Evolutionary conservation across 2,113 vertebrate species (phyloP), one percentile per base, ranked within the genome.

Genomic region (Procapra przewalskii): DNA sequence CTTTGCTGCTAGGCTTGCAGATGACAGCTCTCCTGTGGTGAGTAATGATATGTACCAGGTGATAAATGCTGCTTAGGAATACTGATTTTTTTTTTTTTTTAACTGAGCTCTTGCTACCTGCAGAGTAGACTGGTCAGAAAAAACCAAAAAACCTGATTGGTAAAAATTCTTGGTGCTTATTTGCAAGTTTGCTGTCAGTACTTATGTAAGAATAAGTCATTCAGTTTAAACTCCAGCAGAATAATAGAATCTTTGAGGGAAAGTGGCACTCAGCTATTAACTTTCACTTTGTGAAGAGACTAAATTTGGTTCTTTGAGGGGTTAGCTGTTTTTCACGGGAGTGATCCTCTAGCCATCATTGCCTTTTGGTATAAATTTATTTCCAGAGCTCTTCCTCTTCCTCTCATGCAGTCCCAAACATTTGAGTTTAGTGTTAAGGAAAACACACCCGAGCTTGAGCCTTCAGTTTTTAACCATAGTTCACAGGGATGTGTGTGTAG

Each of bases 1-100:
- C 40, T 95, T 94, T 92, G 36, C 75, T 97, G 57, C 40, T 89
- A 71, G 94, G 67, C 88, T 98, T 97, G 43, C 90, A 93, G 83
- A 21, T 75, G 77, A 77, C 45, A 90, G 43, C 21, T 93, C 27
- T 91, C 33, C 45, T 62, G 25, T 62, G 14, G 43, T 79, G 60
- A 96, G 50, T 55, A 94, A 57, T 86, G 60, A 89, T 55, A 95
- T 57, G 43, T 59, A 36, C 62, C 62, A 96, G 71, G 60, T 92
- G 81, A 94, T 52, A 90, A 45, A 88, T 82, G 71, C 57, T 89
- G 67, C 33, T 90, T 45, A 87, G 71, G 31, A 94, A 79, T 87
- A 31, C 45, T 64, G 54, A 17, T 81, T 82, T 88, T 45, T 71
- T 45, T 75, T 40, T 86, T 57, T 54, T 55, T 85, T 93, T 31